Evolutionary conservation across 2,797 vertebrate genomes (phyloP), one percentile per base, ranked within the genome.

Genomic region (Tapera naevia): DNA sequence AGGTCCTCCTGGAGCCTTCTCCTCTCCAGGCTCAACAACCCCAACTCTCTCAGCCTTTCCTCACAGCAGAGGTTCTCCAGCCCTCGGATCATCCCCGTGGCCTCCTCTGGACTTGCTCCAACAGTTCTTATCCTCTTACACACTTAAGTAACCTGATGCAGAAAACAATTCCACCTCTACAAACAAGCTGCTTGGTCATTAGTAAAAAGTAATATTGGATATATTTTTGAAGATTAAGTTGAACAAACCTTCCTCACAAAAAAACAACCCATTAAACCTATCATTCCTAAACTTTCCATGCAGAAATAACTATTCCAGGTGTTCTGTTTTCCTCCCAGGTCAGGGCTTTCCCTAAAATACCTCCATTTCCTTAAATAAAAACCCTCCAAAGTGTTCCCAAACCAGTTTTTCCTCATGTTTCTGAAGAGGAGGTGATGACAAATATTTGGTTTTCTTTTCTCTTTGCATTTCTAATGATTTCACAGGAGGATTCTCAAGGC

Each of bases 381-480:
- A 16, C 15, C 1, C 0, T 5, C 13, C 13, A 11, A 2, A 16
- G 7, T n/a, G 16, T 53, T 27, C 33, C 30, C 2, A 4, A 46
- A 58, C 2, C 13, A 22, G 3, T 33, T 86, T 37, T 43, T 27
- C 70, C n/a, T 46, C n/a, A 3, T 0, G 0, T 18, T 46, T 67
- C 61, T 72, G 37, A 54, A 46, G 54, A 58, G 32, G 37, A 46
- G 30, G 18, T 3, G 43, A 41, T 24, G 33, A 28, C 21, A 88
- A 85, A 62, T 17, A 66, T 41, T 61, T 58, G 50, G 6, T 33
- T 88, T 88, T 33, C 53, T 60, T 39, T 32, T 5, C 3, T 11
- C 10, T 45, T 16, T 80, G 67, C 65, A 4, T 74, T 54, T 32
- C 57, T 13, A 50, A 33, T 1, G 5, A 16, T 23, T 4, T 17